These are phyloP conservation scores for Papilio polyxenes DNA, from an alignment of 1,140 invertebrate species.

Conservation along the genomic window DNA sequence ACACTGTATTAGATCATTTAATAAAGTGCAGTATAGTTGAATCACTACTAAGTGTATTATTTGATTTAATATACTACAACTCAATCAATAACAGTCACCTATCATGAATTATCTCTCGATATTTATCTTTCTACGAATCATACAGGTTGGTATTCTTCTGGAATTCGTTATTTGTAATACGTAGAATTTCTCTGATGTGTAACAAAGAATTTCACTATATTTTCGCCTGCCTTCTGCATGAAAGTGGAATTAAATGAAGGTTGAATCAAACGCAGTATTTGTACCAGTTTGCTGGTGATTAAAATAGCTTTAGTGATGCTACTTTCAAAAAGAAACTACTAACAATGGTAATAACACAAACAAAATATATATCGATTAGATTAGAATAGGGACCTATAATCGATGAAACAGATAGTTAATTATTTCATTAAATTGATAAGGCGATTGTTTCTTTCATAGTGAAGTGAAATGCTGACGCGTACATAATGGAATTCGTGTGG, in stretches of 20 bases:
- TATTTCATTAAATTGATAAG: constrained; percentile 44
- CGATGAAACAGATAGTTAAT: constrained; percentile 31
- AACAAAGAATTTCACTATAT: neutral
- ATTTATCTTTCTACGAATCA: constrained; percentile 6
- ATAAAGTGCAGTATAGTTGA: neutral
- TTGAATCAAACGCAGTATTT: neutral
- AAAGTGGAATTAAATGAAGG: no score
- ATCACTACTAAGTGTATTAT: neutral
- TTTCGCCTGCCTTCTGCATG: neutral
- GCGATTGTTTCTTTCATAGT: constrained; percentile 50
- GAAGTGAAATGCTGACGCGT: constrained; percentile 42
- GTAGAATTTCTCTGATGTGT: neutral
- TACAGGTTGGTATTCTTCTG: neutral
- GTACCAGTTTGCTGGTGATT: neutral
- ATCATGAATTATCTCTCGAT: neutral
- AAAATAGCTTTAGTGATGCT: neutral
- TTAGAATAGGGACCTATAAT: constrained; percentile 14
- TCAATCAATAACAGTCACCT: neutral
- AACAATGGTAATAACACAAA: neutral
- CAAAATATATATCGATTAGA: neutral
- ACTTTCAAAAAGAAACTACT: neutral
- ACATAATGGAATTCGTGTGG: constrained; percentile 53
- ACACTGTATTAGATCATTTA: neutral
- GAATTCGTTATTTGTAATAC: neutral
- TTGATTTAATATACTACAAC: neutral